Base-by-base conservation (phyloP, 2,888 invertebrate species). In the Sericinus montela region DNA sequence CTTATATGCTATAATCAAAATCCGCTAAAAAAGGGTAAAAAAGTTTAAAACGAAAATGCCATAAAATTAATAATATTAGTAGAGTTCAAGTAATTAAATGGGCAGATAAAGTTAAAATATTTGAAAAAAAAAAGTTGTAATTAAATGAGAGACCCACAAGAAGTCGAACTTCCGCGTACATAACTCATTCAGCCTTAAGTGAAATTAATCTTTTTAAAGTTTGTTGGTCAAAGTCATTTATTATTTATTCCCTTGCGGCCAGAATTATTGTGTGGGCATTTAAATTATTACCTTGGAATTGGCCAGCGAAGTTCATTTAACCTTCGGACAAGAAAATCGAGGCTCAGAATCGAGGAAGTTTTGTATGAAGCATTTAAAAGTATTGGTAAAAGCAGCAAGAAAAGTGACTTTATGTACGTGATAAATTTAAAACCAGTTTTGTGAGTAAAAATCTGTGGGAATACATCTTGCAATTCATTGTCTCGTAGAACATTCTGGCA, bases 141-240 rank as follows among this genome's bases (percentile, higher is more conserved):
- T 28, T n/a, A n/a, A n/a, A n/a, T 14, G 29, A 14, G 25, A 32
- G 16, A 29, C 8, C 32, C 34, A 38, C 38, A 38, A 48, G 48
- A 38, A 43, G 13, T 34, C n/a, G 11, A 41, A 35, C 36, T 48
- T 48, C 48, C 43, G 48, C 42, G 16, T 43, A 32, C 42, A 42
- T 37, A 37, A 43, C 32, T 43, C 23, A 16, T 11, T 5, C n/a
- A 25, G 23, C 11, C 14, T 6, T 11, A 25, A 30, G 30, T 13
- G 37, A 42, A 48, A 42, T 48, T 37, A 13, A 43, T 48, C 43
- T 28, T 43, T 11, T 38, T 38, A 19, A 38, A 28, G 23, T 38
- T 39, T 38, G 32, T 39, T 48, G 38, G 34, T 11, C 45, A 16
- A 45, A 39, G 23, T 10, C 16, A 16, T 14, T 43, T 34, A 43